Percentiles rank a stretch among this genome's conserved stretches.
Evolutionary conservation across 2,113 vertebrate genomes (phyloP).

Genomic region (Illadopsis cleaveri): DNA sequence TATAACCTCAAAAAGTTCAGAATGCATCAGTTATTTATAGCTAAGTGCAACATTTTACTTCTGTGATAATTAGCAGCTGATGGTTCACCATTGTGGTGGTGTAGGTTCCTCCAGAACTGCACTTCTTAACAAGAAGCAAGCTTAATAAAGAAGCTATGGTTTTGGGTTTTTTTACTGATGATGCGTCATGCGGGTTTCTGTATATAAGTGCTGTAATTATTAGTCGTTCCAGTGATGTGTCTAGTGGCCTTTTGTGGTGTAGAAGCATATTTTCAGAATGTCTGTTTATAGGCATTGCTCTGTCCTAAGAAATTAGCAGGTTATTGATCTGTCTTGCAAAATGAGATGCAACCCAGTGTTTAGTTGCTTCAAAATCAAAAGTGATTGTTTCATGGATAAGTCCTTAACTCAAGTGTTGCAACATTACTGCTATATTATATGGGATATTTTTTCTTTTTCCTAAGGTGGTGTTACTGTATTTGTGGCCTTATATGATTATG

Average conservation of each 20-base stretch:
- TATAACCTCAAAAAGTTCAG: neutral
- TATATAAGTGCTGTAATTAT: neutral
- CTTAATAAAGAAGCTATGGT: neutral
- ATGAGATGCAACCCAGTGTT: neutral
- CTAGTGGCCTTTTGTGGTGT: neutral
- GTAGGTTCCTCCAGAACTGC: neutral
- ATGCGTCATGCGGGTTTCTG: neutral
- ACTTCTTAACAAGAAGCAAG: neutral
- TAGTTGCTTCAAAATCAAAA: neutral
- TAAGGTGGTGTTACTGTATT: slow-evolving; percentile 96
- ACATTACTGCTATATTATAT: neutral
- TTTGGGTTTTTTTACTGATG: neutral
- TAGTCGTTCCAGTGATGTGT: neutral
- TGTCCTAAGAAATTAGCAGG: neutral
- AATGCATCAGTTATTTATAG: neutral
- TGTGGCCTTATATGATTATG: slow-evolving; percentile 99
- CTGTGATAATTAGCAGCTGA: neutral
- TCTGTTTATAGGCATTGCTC: neutral
- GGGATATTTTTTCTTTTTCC: neutral
- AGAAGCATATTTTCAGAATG: neutral
- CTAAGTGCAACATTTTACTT: neutral
- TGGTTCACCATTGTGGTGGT: neutral
- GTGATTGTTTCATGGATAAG: neutral
- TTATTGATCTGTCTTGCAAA: neutral
- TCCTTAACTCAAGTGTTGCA: neutral